Conservation (phyloP, 2,113 vertebrate species). For the Lepisosteus oculatus region DNA sequence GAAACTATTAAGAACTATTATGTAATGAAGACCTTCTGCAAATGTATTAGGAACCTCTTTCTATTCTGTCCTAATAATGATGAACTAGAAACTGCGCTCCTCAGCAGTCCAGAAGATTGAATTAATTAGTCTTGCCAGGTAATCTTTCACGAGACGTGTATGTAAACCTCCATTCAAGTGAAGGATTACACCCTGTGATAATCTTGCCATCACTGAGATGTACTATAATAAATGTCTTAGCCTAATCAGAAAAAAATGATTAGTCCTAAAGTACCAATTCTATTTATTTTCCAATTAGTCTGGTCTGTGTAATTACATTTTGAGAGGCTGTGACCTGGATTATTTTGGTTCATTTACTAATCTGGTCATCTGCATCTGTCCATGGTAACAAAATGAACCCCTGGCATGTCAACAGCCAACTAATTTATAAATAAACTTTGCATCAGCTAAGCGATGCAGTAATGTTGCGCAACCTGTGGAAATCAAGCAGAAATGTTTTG, state of each 20-base stretch:
- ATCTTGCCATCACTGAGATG: neutral
- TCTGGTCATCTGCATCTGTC: conserved; percentile 14
- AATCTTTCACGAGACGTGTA: conserved; percentile 6
- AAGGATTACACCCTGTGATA: neutral
- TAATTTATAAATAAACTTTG: neutral
- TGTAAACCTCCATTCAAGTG: neutral
- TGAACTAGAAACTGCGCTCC: conserved; percentile 2
- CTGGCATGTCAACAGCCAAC: neutral
- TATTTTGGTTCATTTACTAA: conserved; percentile 6
- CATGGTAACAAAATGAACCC: neutral
- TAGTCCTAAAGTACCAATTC: conserved; percentile 10
- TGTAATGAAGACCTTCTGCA: neutral
- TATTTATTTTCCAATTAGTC: conserved; percentile 9
- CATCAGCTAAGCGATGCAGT: neutral
- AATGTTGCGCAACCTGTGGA: neutral
- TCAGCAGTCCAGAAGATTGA: conserved; percentile 11
- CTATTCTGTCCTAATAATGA: neutral
- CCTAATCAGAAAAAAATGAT: conserved; percentile 20
- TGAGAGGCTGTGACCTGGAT: conserved; percentile 6
- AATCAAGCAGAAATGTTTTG: neutral
- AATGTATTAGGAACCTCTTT: neutral
- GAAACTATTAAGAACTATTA: neutral
- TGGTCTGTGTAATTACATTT: conserved; percentile 9
- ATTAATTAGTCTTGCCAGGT: conserved; percentile 11
- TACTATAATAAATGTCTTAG: neutral